phyloP scores from a whole-genome alignment of 2,797 vertebrate species.

The Tragopan temminckii region DNA sequence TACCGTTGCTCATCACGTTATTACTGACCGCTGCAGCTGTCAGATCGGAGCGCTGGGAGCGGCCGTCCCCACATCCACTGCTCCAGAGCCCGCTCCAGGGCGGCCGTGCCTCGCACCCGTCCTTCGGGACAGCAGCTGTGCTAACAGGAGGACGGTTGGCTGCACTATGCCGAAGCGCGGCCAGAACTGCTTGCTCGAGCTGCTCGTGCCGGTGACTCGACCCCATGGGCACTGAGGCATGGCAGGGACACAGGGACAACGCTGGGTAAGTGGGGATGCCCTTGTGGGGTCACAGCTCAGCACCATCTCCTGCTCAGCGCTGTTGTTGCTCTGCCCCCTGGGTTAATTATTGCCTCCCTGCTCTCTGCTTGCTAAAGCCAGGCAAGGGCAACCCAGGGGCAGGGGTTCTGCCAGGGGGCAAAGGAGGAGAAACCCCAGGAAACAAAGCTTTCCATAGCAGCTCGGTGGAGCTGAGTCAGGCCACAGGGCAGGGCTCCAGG shows the following conservation, averaged over 20 bases:
- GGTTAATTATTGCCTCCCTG: not conserved
- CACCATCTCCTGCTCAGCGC: not conserved
- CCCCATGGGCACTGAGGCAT: rapidly evolving
- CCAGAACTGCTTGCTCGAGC: not conserved
- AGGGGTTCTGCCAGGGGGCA: rapidly evolving
- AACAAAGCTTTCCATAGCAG: not conserved
- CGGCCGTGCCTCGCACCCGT: not conserved
- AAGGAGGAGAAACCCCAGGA: not conserved
- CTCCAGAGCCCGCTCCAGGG: not conserved
- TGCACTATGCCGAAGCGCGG: rapidly evolving
- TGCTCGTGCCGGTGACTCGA: rapidly evolving
- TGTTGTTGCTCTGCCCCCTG: not conserved
- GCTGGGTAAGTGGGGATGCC: rapidly evolving
- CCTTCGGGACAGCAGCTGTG: slow-evolving; percentile 9
- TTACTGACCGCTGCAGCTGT: slow-evolving; percentile 61
- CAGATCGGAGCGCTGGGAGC: not conserved
- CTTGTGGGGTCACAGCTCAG: too few species aligned
- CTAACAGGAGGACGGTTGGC: not conserved
- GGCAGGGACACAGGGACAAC: rapidly evolving
- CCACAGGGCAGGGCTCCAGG: not conserved
- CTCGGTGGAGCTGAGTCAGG: slow-evolving; percentile 40
- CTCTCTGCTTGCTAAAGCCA: not conserved
- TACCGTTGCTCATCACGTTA: slow-evolving; percentile 42
- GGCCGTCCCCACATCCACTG: not conserved
- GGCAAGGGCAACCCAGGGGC: not conserved